Evolutionary conservation across 2,888 invertebrate species (phyloP), one percentile per base, ranked within the genome.

Genomic region (Zelleria hepariella): DNA sequence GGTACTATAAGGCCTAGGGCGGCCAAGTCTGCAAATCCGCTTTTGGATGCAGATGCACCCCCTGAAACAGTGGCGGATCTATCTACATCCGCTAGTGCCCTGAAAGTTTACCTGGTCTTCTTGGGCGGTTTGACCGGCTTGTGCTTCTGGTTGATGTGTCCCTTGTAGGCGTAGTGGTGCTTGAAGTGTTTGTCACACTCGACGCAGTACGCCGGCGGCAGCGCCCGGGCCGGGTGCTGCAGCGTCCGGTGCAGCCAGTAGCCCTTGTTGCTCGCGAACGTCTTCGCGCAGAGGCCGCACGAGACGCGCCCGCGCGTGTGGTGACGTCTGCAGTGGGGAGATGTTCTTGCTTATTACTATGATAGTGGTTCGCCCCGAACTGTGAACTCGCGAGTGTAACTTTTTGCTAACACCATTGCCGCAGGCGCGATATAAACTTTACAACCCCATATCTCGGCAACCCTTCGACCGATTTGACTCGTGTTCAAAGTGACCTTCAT

Each of bases 181-280:
- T 23, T 51, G 47, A 57, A 57, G 47, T 25, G 23, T n/a, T 57
- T 48, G 48, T 57, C 25, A 7, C 57, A 48, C 24, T 48, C 57
- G 5, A 47, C 47, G 27, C 48, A 47, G 27, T 57, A 48, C 1
- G 47, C 55, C 23, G 1, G 54, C 23, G 5, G n/a, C 26, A 18
- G n/a, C 20, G 1, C 52, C 8, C 32, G 57, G 52, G 18, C 57
- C 52, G 52, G 47, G 58, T 77, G 75, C 32, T 62, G 26, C 0
- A 69, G 64, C 58, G 73, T 76, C 23, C 74, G 75, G 61, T 79
- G 79, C 0, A 75, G 61, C 78, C 78, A 78, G 0, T 78, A 67
- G 0, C 76, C 76, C 60, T 73, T 75, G 70, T 77, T 75, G 2
- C 78, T 71, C 0, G 71, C 63, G 66, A 78, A 79, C 0, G 62